phyloP scores from a whole-genome alignment of 1,140 invertebrate species.

The Drosophila trapezifrons region DNA sequence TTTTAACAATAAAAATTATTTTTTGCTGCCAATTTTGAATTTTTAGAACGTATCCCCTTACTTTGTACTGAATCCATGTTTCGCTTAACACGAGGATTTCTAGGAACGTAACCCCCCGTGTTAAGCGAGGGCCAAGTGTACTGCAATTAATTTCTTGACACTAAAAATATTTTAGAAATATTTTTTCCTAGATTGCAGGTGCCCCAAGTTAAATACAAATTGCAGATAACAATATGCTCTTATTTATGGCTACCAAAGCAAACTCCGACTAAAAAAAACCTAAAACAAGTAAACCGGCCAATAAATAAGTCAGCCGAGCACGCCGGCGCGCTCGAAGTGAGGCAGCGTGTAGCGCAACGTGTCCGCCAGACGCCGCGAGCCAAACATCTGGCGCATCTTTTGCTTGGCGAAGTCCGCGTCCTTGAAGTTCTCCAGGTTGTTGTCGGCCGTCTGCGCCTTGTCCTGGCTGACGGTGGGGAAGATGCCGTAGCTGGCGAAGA shows the following conservation, averaged over 20 bases:
- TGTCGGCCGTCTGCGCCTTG: conserved; percentile 66
- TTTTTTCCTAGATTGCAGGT: no score
- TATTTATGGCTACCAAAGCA: not conserved
- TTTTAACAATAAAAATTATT: no score
- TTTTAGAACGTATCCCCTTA: no score
- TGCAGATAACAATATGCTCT: not conserved
- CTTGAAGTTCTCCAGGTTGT: conserved; percentile 69
- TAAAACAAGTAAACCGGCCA: not conserved
- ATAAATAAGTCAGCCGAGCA: conserved; percentile 43
- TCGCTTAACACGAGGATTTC: no score
- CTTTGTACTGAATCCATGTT: no score
- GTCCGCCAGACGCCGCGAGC: conserved; percentile 53
- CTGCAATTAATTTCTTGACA: no score
- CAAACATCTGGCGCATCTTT: conserved; percentile 70
- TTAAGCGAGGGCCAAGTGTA: no score
- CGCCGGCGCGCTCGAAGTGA: conserved; percentile 68
- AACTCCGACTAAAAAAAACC: no score
- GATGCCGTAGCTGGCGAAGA: conserved; percentile 75
- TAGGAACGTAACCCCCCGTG: no score
- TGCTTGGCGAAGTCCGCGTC: conserved; percentile 66
- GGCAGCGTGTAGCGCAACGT: conserved; percentile 69
- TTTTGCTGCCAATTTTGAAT: no score
- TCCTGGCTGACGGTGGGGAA: conserved; percentile 72
- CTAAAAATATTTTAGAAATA: no score
- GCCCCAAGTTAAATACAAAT: no score